Evolutionary conservation across 2,113 vertebrate species (phyloP), one percentile per base, ranked within the genome.

Genomic region (Poeciliopsis turrubarensis): DNA sequence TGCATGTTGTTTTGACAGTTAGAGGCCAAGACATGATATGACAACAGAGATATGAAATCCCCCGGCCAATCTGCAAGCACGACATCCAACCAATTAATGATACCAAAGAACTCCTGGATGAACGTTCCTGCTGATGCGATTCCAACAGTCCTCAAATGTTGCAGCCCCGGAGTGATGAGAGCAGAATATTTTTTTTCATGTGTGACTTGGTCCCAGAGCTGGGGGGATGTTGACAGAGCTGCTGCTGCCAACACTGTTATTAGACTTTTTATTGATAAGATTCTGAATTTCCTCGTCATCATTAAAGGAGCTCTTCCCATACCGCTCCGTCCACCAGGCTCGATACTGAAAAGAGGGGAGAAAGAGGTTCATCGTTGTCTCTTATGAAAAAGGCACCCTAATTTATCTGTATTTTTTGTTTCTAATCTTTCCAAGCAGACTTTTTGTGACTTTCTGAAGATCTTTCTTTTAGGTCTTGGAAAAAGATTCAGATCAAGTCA

Each of bases 301-400:
- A 29, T 77, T 94, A 87, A 97, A 91, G 29, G 94, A 91, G 86
- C 77, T 95, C 83, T 95, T 94, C 31, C 96, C 95, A 9, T 96
- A 98, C 34, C 92, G 94, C 65, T 95, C 95, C 84, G 85, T 94
- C 83, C 97, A 94, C 97, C 97, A 98, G 47, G 93, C 94, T 66
- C 94, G 95, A 77, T 95, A 96, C 96, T 98, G 85, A 1, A 47
- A 2, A 5, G 68, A 32, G 26, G 13, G 31, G 8, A 76, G 19
- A 19, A 14, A n/a, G 65, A 62, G 3, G 0, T 12, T 19, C 31
- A 54, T 60, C 60, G 29, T 57, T 27, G 26, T 17, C 14, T 17
- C 7, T 54, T n/a, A 54, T 54, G 51, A 54, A 54, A 17, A 27
- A 30, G 26, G 31, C 27, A 30, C 13, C 1, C 13, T 62, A 2